phyloP scores from a whole-genome alignment of 2,888 invertebrate species.

The Cerceris rybyensis region DNA sequence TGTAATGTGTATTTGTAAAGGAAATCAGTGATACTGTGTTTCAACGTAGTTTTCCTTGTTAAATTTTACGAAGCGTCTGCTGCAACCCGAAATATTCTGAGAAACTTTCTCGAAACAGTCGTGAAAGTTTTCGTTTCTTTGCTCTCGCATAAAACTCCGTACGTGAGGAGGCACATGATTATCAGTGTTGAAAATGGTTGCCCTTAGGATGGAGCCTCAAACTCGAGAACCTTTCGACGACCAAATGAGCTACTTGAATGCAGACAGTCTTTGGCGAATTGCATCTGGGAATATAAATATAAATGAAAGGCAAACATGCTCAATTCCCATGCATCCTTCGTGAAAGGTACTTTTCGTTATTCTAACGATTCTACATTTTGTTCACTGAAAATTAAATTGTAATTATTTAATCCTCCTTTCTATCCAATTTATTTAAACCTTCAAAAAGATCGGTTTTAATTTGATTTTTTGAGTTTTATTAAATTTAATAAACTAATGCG shows the following conservation, averaged over 20 bases:
- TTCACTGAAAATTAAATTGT: no score
- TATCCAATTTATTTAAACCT: no score
- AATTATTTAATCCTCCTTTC: no score
- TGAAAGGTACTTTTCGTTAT: neutral
- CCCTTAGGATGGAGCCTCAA: slow-evolving; percentile 37
- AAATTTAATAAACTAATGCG: no score
- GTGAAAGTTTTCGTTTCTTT: slow-evolving; percentile 41
- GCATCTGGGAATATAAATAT: slow-evolving; percentile 17
- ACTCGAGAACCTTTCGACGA: slow-evolving; percentile 47
- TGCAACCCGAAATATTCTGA: neutral
- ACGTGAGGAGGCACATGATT: slow-evolving; percentile 47
- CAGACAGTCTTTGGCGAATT: slow-evolving; percentile 27
- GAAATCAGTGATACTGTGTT: neutral
- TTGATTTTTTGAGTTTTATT: no score
- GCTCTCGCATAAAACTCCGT: slow-evolving; percentile 21
- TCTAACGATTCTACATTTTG: neutral
- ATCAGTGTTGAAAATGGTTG: slow-evolving; percentile 39
- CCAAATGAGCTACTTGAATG: slow-evolving; percentile 53
- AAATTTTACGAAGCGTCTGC: neutral
- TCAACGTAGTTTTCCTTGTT: neutral
- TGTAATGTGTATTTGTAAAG: neutral
- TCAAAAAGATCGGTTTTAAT: no score
- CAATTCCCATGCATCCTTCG: slow-evolving; percentile 5
- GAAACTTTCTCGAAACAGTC: slow-evolving; percentile 17
- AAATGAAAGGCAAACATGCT: neutral